Base-by-base conservation (phyloP, 2,888 invertebrate genomes). In the Trichogramma dendrolimi region DNA sequence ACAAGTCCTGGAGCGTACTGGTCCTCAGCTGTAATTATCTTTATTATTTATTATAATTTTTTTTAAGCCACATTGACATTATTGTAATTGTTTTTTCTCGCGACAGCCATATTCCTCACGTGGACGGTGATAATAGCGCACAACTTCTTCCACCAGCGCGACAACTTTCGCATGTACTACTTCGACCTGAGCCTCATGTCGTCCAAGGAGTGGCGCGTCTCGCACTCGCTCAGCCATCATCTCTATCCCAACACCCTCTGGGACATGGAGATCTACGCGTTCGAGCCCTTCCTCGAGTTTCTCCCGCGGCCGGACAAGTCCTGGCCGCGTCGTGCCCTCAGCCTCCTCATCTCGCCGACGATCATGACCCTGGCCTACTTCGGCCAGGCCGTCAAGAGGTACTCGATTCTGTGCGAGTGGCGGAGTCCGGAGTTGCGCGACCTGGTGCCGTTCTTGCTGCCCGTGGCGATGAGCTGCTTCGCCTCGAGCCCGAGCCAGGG, bases 151-250 rank as follows among this genome's bases (percentile, higher is more conserved):
- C 92, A 92, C 73, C 84, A 85, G 70, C 85, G 82, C 63, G 87
- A 90, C 62, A 91, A 87, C 74, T 90, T 88, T 83, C 84, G 90
- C 61, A 91, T 91, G 88, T 89, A 87, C 72, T 85, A 89, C 62
- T 89, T 90, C 71, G 89, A 91, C 71, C 79, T 92, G 64, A 83
- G 84, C 14, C 73, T 87, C 68, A 81, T 89, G 83, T 86, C 87
- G 3, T 85, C 86, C 55, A 82, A 83, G 69, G 86, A 89, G 66
- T 92, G 90, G 85, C 83, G 91, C 63, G 84, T 92, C 47, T 86
- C 87, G 0, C 92, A 92, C 71, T 87, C 82, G 0, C 74, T 92
- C 49, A 91, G 91, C 44, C 92, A 92, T 75, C 92, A 93, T 73
- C 80, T 88, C 6, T 91, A 86, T 72, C 85, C 92, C 0, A 92